Base-by-base conservation (phyloP, 2,888 invertebrate species). In the Stratiomys singularior region DNA sequence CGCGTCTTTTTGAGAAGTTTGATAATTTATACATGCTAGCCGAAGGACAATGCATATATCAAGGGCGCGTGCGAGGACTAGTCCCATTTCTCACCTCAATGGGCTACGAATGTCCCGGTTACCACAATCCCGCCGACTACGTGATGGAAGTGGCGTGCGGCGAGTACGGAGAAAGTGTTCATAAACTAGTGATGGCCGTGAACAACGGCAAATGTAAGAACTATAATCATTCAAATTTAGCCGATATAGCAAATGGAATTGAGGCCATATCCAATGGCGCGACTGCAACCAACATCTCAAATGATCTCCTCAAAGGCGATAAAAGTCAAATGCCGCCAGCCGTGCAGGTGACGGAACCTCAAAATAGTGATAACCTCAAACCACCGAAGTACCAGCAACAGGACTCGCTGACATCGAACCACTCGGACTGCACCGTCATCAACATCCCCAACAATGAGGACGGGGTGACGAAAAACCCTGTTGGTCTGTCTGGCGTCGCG, bases 41-140 rank as follows among this genome's bases (percentile, higher is more conserved):
- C 11, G 96, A 96, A 83, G 98, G 98, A 11, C 96, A 96, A 87
- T 97, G 96, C 86, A 93, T 98, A 84, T 98, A 97, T 85, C 93
- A 95, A 84, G 98, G 98, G 3, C 91, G 92, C 60, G 94, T 96
- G 0, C 89, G 89, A 76, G 94, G 93, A 1, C 88, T 98, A 81
- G 94, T 98, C 81, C 96, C 97, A 18, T 98, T 97, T 86, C 89
- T 98, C 77, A 92, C 94, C 1, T 91, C 92, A 0, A 92, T 96
- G 90, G 93, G 94, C 18, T 90, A 97, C 72, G 92, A 95, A 80
- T 98, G 98, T 87, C 98, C 98, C 0, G 93, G 96, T 83, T 98
- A 97, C 85, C 97, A 98, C 89, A 98, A 98, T 88, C 98, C 98
- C 71, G 97, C 98, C 76, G 98, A 98, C 90, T 98, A 96, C 86